Base-by-base conservation (phyloP, 2,888 invertebrate genomes). In the Schizotus pectinicornis region DNA sequence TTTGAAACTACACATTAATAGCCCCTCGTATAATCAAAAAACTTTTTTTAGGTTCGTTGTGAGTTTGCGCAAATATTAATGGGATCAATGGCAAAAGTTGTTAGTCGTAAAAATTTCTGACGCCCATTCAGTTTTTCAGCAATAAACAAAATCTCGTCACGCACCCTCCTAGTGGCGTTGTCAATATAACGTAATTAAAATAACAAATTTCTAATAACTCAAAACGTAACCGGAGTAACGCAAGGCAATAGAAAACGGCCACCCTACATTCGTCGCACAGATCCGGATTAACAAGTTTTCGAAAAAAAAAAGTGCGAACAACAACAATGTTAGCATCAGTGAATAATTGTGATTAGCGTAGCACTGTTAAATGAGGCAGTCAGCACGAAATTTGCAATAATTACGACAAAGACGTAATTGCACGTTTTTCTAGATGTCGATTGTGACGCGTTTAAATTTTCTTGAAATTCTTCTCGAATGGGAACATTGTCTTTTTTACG, bases 181-280 rank as follows among this genome's bases (percentile, higher is more conserved):
- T 65, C 67, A 63, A 66, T 68, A 62, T 52, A 67, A 63, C 53
- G 62, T 61, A 67, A 67, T 67, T 67, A 67, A 63, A 68, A 61
- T 66, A 66, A 68, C 66, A 67, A 66, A 68, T 68, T 68, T 67
- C 65, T 59, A 57, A 60, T 63, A 62, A 61, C 61, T 64, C 55
- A 62, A n/a, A 62, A 61, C 53, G 53, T 56, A 63, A 53, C 61
- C 52, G 43, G 55, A 61, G 60, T 62, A 61, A 63, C 59, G 50
- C 54, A 47, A 38, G 50, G 43, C 48, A 54, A 43, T 56, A 49
- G 51, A 52, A 62, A 55, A 56, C 56, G 55, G 56, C 51, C 49
- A 61, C 59, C 53, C 50, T 22, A 9, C 56, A 53, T 56, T 56
- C 47, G 54, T 57, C 34, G 47, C 6, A 0, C 66, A 68, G 68